Conservation (phyloP, 2,888 invertebrate genomes). For the Podotricha telesiphe region DNA sequence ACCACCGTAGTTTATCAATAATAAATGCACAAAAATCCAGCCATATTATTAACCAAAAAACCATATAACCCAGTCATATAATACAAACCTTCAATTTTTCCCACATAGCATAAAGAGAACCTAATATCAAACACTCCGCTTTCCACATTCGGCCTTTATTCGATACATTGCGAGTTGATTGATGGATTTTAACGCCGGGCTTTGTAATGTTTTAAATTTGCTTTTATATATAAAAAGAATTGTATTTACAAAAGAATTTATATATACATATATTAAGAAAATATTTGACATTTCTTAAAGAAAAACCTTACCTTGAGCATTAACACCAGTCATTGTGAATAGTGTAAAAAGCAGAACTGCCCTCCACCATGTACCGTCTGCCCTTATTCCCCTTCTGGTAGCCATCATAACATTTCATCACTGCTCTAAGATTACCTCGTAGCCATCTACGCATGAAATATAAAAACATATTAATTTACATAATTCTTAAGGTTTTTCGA, state of each 20-base stretch:
- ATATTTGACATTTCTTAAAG: neutral
- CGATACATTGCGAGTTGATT: no score
- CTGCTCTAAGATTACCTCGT: constrained; percentile 25
- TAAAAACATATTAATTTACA: no score
- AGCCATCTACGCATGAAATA: constrained; percentile 43
- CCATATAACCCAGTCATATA: neutral
- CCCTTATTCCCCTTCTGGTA: constrained; percentile 40
- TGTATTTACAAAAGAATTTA: no score
- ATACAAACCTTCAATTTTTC: no score
- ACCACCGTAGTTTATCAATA: neutral
- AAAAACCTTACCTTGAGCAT: constrained; percentile 65
- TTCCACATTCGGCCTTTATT: neutral
- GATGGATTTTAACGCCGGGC: no score
- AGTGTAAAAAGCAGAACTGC: constrained; percentile 55
- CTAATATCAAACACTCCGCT: neutral
- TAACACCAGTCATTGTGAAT: constrained; percentile 60
- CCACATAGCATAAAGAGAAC: no score
- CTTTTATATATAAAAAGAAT: no score
- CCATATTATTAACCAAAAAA: no score
- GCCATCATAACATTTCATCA: constrained; percentile 43
- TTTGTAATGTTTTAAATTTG: no score
- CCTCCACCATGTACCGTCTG: constrained; percentile 54
- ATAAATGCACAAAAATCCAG: no score
- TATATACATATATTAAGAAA: no score
- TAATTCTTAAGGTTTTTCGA: no score